Evolutionary conservation across 2,797 vertebrate genomes (phyloP).

Genomic region (Scleropages formosus): DNA sequence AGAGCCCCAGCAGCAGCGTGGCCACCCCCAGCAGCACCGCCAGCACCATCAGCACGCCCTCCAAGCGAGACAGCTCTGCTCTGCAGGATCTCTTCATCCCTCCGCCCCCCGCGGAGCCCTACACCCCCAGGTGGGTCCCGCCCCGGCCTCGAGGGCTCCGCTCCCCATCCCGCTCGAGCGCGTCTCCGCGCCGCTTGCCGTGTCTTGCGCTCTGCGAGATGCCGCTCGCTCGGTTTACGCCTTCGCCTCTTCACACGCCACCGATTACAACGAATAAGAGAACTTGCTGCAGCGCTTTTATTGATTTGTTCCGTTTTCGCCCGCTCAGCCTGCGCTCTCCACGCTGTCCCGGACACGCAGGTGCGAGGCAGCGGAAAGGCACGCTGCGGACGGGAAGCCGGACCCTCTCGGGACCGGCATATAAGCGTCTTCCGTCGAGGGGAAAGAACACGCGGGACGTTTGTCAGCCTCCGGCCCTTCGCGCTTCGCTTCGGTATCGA

Average conservation of each 20-base stretch:
- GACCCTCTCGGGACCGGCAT: too few relatives aligned
- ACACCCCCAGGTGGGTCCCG: conserved; percentile 81
- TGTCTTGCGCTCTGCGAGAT: background rate
- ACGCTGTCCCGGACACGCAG: too few relatives aligned
- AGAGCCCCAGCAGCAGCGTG: conserved; percentile 91
- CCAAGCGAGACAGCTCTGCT: conserved; percentile 86
- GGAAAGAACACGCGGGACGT: too few relatives aligned
- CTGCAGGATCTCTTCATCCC: conserved; percentile 96
- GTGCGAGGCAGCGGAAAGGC: too few relatives aligned
- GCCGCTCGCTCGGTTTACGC: background rate
- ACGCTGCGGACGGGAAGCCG: too few relatives aligned
- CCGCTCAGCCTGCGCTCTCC: too few relatives aligned
- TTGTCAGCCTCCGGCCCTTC: too few relatives aligned
- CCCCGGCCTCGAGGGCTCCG: background rate
- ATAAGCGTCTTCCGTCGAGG: too few relatives aligned
- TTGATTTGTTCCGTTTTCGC: too few relatives aligned
- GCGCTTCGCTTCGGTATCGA: too few relatives aligned
- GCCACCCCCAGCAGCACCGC: conserved; percentile 91
- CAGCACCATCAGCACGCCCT: conserved; percentile 84
- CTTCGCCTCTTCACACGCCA: background rate
- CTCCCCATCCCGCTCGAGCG: background rate
- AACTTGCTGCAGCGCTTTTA: too few relatives aligned
- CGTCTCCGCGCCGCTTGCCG: background rate
- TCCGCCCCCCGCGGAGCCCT: conserved; percentile 90
- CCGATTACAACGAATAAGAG: too few relatives aligned